Percentiles rank a stretch among this genome's conserved stretches.
Evolutionary conservation across 2,113 vertebrate genomes (phyloP).

Genomic region (Tichodroma muraria): DNA sequence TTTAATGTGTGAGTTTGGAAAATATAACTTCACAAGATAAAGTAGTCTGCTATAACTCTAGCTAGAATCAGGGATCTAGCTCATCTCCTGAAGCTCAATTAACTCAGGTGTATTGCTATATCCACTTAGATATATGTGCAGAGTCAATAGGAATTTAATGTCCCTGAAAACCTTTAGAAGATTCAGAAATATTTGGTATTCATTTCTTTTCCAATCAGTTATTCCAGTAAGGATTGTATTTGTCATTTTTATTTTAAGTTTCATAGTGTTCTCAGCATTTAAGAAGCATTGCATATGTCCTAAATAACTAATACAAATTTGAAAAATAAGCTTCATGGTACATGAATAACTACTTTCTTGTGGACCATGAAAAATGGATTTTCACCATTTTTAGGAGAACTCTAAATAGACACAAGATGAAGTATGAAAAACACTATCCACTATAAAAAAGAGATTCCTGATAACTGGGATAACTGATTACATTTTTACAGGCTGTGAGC

Average conservation of each 20-base stretch:
- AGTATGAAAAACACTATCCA: background rate
- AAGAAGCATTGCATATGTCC: background rate
- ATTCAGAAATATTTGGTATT: background rate
- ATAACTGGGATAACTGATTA: background rate
- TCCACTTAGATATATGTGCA: background rate
- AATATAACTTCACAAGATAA: background rate
- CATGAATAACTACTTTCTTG: background rate
- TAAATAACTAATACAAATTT: background rate
- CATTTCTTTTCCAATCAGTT: background rate
- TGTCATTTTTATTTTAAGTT: background rate
- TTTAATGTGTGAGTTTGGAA: background rate
- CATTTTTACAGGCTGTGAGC: background rate
- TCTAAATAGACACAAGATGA: background rate
- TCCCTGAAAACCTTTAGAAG: background rate
- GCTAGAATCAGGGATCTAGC: background rate
- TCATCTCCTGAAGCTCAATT: background rate
- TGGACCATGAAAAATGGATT: slow-evolving; percentile 5
- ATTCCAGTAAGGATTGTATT: background rate
- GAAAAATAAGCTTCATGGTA: background rate
- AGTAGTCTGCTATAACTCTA: background rate
- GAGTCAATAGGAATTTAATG: background rate
- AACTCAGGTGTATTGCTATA: background rate
- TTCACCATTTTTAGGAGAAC: background rate
- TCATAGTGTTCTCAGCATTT: background rate
- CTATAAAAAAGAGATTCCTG: background rate